Conservation (phyloP, 2,113 vertebrate genomes). For the Trematomus loennbergii region DNA sequence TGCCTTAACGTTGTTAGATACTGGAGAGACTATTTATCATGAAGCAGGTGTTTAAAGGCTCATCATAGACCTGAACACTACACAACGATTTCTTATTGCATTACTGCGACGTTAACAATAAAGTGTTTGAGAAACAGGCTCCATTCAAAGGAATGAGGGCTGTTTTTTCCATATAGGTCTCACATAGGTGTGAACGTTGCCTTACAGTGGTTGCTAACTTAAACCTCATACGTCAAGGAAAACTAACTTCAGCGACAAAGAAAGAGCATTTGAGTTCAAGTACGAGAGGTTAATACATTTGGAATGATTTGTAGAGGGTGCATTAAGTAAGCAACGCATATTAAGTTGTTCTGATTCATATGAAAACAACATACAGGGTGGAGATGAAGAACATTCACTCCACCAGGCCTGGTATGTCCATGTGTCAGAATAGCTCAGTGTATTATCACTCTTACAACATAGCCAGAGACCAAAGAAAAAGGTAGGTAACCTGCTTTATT, state of each 20-base stretch:
- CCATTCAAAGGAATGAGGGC: neutral
- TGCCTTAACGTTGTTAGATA: neutral
- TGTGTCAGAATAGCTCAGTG: neutral
- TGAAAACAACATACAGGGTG: neutral
- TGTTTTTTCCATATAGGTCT: neutral
- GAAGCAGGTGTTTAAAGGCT: neutral
- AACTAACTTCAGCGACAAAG: neutral
- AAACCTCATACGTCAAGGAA: neutral
- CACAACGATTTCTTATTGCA: too few relatives aligned
- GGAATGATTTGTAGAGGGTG: neutral
- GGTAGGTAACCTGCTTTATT: neutral
- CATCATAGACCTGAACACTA: neutral
- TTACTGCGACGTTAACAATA: neutral
- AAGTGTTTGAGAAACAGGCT: neutral
- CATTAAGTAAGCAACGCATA: neutral
- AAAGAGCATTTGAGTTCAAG: neutral
- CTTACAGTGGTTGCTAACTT: neutral
- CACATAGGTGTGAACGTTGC: neutral
- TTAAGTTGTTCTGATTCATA: neutral
- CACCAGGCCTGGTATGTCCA: neutral
- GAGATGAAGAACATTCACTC: neutral
- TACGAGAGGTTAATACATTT: neutral
- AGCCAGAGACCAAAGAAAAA: conserved; percentile 1
- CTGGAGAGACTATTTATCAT: neutral
- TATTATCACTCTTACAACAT: neutral